A percentile compares a stretch with the other conserved stretches of the same genome.
These are phyloP conservation scores for Acanthurus tractus DNA, from an alignment of 2,797 vertebrate genomes.

Conservation along the genomic window DNA sequence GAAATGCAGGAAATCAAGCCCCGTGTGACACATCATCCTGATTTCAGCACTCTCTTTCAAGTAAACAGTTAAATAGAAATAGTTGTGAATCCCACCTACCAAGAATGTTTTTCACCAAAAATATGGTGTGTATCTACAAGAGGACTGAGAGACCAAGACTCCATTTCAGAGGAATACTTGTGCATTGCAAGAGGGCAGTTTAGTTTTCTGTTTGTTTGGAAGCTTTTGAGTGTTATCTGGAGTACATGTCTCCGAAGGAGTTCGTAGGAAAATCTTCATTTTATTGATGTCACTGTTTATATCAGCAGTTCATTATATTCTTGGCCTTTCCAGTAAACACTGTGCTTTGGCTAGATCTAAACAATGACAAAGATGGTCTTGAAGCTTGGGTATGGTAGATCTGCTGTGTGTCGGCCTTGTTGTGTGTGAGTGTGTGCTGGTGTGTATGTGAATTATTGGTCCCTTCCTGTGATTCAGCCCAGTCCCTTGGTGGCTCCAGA, in stretches of 20 bases:
- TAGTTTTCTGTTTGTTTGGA: constrained; percentile 38
- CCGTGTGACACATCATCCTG: neutral
- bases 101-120: neutral
- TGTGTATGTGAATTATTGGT: constrained; percentile 32
- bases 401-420: constrained; percentile 39
- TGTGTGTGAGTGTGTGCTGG: constrained; percentile 14
- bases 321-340: constrained; percentile 61
- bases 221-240: constrained; percentile 28
- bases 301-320: constrained; percentile 29
- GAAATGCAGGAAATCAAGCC: neutral
- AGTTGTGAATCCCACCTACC: neutral
- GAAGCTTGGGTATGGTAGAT: constrained; percentile 1
- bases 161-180: constrained; percentile 1
- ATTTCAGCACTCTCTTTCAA: neutral
- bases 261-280: constrained; percentile 36
- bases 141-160: neutral
- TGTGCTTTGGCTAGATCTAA: constrained; percentile 54
- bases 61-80: neutral
- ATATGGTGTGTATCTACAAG: neutral
- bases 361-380: constrained; percentile 61
- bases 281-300: constrained; percentile 57
- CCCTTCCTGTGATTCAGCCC: constrained; percentile 8
- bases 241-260: constrained; percentile 41
- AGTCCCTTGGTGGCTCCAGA: constrained; percentile 9
- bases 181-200: neutral